Percentiles rank a stretch among this genome's conserved stretches.
phyloP scores from a whole-genome alignment of 2,888 invertebrate species.

The Andrena dorsata region DNA sequence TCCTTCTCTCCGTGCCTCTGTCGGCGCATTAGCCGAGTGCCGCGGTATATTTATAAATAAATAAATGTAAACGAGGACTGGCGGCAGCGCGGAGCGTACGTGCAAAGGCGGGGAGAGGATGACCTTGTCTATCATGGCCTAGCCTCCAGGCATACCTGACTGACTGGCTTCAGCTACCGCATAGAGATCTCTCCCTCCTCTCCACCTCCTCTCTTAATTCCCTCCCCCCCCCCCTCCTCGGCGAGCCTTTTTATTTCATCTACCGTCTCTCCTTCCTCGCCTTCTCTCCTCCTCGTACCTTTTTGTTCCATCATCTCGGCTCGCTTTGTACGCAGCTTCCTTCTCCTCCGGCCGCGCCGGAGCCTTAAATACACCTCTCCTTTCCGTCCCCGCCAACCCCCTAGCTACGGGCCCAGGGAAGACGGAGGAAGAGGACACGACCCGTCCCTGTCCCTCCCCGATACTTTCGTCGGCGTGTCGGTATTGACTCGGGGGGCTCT shows the following conservation, averaged over 20 bases:
- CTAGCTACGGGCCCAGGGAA: neutral
- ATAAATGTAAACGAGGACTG: constrained; percentile 74
- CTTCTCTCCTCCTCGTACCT: constrained; percentile 59
- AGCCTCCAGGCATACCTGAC: constrained; percentile 83
- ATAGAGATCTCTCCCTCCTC: constrained; percentile 65
- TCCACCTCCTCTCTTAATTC: constrained; percentile 46
- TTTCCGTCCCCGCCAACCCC: neutral
- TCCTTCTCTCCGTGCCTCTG: constrained; percentile 17
- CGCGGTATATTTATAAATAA: constrained; percentile 76
- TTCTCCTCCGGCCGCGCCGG: constrained; percentile 29
- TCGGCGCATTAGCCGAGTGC: constrained; percentile 52
- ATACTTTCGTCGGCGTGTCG: constrained; percentile 26
- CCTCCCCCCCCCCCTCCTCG: constrained; percentile 15
- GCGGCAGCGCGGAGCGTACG: constrained; percentile 57
- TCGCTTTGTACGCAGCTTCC: constrained; percentile 57
- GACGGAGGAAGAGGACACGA: constrained; percentile 11
- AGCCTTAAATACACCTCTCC: constrained; percentile 51
- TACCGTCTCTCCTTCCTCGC: constrained; percentile 55
- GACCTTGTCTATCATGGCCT: constrained; percentile 84
- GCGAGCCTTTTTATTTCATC: constrained; percentile 37
- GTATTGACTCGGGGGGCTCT: constrained; percentile 40
- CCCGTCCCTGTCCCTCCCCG: constrained; percentile 6
- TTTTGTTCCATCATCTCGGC: constrained; percentile 50
- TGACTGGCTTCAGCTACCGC: constrained; percentile 81
- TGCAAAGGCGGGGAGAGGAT: constrained; percentile 77